Conservation (phyloP, 2,888 invertebrate species). For the Gerosis bhagava region DNA sequence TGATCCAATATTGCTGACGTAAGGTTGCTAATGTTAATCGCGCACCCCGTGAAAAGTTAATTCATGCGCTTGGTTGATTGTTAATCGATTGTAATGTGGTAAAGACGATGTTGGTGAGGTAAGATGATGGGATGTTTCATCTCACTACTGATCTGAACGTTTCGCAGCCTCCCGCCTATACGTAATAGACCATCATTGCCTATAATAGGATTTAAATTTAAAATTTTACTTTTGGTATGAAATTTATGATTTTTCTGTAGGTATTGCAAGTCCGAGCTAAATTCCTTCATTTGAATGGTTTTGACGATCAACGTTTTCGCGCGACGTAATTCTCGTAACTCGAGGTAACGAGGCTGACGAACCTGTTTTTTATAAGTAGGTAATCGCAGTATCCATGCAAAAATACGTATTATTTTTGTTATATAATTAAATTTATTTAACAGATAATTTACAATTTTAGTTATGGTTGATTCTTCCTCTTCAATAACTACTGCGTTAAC, state of each 20-base stretch:
- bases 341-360: constrained; percentile 2
- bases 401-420: constrained; percentile 2
- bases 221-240: constrained; percentile 22
- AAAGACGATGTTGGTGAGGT: too few species aligned
- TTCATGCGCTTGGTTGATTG: constrained; percentile 31
- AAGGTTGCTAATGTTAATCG: constrained; percentile 22
- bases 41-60: constrained; percentile 33
- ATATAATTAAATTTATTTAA: constrained; percentile 9
- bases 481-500: not conserved
- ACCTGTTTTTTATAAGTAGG: not conserved
- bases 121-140: constrained; percentile 24
- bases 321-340: not conserved
- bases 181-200: constrained; percentile 15
- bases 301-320: constrained; percentile 8
- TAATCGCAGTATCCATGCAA: constrained; percentile 25
- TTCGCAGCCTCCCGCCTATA: constrained; percentile 22
- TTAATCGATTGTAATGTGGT: constrained; percentile 15
- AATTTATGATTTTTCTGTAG: not conserved
- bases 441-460: not conserved
- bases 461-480: not conserved
- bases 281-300: not conserved
- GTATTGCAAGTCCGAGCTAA: too few species aligned
- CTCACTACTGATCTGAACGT: constrained; percentile 3
- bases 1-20: constrained; percentile 31
- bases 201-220: constrained; percentile 22